phyloP scores from a whole-genome alignment of 1,140 invertebrate species.

The Penaeus indicus region DNA sequence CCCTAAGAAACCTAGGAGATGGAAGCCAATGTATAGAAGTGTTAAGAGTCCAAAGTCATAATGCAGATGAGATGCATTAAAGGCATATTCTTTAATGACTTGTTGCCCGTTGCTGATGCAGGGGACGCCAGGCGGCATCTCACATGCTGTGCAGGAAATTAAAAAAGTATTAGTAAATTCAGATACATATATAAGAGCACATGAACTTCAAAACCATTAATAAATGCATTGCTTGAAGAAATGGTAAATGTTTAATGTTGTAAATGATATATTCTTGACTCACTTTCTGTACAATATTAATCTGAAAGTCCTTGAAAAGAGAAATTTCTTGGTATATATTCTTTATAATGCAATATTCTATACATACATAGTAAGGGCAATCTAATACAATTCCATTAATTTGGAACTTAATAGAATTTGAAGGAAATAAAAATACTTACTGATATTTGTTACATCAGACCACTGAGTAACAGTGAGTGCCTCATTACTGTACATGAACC shows the following conservation, averaged over 20 bases:
- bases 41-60: conserved; percentile 78
- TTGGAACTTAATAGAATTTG: background rate
- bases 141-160: conserved; percentile 77
- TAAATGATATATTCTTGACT: too few species aligned
- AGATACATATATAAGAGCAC: conserved; percentile 44
- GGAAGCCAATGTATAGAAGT: conserved; percentile 78
- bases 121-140: conserved; percentile 74
- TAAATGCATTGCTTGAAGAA: background rate
- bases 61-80: conserved; percentile 77
- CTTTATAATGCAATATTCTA: too few species aligned
- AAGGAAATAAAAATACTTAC: conserved; percentile 42
- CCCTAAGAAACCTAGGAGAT: conserved; percentile 78
- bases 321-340: too few species aligned
- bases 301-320: too few species aligned
- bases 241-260: background rate
- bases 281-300: too few species aligned
- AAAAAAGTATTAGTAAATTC: conserved; percentile 32
- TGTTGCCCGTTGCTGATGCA: conserved; percentile 80
- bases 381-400: background rate
- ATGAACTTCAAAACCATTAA: background rate
- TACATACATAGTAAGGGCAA: background rate
- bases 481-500: conserved; percentile 67
- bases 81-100: conserved; percentile 82
- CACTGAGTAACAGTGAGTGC: conserved; percentile 66
- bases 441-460: conserved; percentile 63